phyloP scores from a whole-genome alignment of 2,113 vertebrate genomes.

The Eretmochelys imbricata region DNA sequence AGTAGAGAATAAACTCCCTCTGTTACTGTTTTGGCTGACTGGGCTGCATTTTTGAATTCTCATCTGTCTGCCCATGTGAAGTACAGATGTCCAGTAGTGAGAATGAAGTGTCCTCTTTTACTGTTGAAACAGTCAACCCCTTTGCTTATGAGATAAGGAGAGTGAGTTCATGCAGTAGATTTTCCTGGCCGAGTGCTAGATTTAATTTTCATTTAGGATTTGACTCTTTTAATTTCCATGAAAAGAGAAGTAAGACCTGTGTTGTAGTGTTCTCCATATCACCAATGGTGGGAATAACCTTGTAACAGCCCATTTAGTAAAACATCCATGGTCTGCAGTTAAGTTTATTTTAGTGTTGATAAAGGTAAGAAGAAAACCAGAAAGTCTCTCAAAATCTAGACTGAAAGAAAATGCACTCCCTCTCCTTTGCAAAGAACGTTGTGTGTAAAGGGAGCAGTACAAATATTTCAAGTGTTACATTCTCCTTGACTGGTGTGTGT shows the following conservation, averaged over 20 bases:
- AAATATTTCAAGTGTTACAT: background rate
- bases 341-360: background rate
- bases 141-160: background rate
- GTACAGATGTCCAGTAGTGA: background rate
- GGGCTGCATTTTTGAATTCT: background rate
- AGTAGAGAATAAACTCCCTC: background rate
- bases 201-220: background rate
- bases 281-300: background rate
- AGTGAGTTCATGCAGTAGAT: background rate
- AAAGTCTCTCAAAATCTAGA: background rate
- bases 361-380: background rate
- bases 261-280: background rate
- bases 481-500: conserved; percentile 9
- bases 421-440: background rate
- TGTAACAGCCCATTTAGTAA: background rate
- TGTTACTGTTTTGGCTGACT: background rate
- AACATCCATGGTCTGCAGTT: background rate
- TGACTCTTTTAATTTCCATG: background rate
- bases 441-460: background rate
- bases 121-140: background rate
- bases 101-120: background rate
- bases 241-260: background rate
- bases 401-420: background rate
- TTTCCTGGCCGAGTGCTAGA: background rate
- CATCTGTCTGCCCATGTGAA: background rate